Percentiles rank a stretch among this genome's conserved stretches.
phyloP scores from a whole-genome alignment of 2,888 invertebrate genomes.

The Laspeyria flexula region DNA sequence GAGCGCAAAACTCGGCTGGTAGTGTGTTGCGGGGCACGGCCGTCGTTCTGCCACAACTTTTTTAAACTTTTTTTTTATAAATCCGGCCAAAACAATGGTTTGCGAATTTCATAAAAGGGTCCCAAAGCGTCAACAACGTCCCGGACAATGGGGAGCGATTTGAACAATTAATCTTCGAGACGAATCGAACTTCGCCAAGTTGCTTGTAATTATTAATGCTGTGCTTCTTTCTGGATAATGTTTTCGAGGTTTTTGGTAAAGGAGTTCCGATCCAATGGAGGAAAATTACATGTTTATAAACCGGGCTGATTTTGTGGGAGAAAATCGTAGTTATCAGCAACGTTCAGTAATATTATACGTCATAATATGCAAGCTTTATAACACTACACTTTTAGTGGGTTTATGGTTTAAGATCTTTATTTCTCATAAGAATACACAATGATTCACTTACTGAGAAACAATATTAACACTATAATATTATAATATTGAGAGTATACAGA shows the following conservation, averaged over 20 bases:
- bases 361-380: too few relatives aligned
- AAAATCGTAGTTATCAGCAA: too few relatives aligned
- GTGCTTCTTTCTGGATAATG: conserved; percentile 31
- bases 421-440: too few relatives aligned
- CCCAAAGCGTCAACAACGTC: conserved; percentile 73
- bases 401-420: too few relatives aligned
- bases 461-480: too few relatives aligned
- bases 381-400: too few relatives aligned
- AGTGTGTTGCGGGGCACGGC: conserved; percentile 23
- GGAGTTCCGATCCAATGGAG: neutral
- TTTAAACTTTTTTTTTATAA: conserved; percentile 72
- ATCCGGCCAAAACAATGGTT: conserved; percentile 78
- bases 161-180: conserved; percentile 79
- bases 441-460: too few relatives aligned
- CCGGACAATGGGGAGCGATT: conserved; percentile 72
- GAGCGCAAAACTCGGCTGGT: conserved; percentile 34
- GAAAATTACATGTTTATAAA: neutral
- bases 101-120: conserved; percentile 76
- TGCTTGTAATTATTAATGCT: conserved; percentile 47
- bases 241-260: conserved; percentile 18
- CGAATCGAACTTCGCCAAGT: conserved; percentile 69
- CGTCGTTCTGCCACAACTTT: conserved; percentile 62
- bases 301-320: neutral
- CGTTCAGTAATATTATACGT: too few relatives aligned
- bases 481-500: too few relatives aligned